Evolutionary conservation across 2,113 vertebrate species (phyloP).

Genomic region (Sinocyclocheilus anshuiensis): DNA sequence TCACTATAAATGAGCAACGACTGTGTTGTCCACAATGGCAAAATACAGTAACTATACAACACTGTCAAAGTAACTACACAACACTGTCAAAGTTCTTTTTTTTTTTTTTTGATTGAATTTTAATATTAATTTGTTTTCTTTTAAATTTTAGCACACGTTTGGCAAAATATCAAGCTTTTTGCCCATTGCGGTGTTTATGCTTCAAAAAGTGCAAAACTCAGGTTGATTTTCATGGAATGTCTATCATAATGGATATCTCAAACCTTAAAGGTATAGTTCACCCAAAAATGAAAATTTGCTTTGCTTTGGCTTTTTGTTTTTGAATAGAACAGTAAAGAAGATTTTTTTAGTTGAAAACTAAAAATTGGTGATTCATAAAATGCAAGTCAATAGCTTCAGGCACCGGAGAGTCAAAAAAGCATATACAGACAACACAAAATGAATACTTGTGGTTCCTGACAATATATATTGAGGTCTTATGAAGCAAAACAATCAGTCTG

Average conservation of each 20-base stretch:
- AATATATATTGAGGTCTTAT: neutral
- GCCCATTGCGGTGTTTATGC: neutral
- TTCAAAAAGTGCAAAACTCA: neutral
- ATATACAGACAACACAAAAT: neutral
- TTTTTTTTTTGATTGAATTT: neutral
- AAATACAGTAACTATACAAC: neutral
- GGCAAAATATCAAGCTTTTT: neutral
- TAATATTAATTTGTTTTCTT: neutral
- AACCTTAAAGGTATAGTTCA: neutral
- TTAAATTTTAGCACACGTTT: neutral
- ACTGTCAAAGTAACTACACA: too few relatives aligned
- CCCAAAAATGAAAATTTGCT: neutral
- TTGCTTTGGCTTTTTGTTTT: too few relatives aligned
- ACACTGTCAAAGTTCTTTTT: too few relatives aligned
- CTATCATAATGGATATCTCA: neutral
- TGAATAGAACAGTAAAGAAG: neutral
- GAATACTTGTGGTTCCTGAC: neutral
- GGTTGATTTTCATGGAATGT: neutral
- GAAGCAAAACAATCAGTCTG: neutral
- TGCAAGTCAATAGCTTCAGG: neutral
- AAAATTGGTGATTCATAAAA: neutral
- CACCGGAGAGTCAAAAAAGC: neutral
- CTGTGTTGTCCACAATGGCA: neutral
- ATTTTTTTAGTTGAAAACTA: neutral
- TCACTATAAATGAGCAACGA: neutral